A percentile compares a stretch with the other conserved stretches of the same genome.
phyloP scores from a whole-genome alignment of 2,113 vertebrate species.

The Myotis lucifugus region DNA sequence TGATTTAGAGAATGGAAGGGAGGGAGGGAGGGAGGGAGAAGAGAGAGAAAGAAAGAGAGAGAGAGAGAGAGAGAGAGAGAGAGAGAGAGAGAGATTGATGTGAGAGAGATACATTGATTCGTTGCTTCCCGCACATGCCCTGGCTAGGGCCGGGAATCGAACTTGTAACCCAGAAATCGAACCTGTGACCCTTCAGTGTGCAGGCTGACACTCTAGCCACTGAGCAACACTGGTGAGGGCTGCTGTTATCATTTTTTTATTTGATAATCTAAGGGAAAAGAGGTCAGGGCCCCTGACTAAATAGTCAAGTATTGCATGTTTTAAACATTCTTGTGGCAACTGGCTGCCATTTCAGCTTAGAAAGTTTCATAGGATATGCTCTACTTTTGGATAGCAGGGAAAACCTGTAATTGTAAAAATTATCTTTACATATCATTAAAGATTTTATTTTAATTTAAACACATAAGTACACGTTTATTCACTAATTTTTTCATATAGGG shows the following conservation, averaged over 20 bases:
- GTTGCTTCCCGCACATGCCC: no score
- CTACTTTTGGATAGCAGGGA: not conserved
- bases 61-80: no score
- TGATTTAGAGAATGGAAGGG: no score
- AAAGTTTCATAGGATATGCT: not conserved
- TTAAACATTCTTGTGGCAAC: not conserved
- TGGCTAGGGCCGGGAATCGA: no score
- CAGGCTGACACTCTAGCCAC: no score
- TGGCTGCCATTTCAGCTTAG: not conserved
- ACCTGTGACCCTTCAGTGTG: no score
- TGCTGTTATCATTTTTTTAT: not conserved
- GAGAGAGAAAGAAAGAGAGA: no score
- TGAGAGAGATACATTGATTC: no score
- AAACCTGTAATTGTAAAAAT: not conserved
- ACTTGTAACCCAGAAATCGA: no score
- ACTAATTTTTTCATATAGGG: not conserved
- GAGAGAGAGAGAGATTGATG: no score
- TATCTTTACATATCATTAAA: not conserved
- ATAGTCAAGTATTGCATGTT: not conserved
- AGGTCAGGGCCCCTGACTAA: not conserved
- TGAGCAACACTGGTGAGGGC: no score
- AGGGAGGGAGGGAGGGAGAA: no score
- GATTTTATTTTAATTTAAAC: conserved; percentile 17
- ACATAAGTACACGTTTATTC: not conserved
- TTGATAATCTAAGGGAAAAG: not conserved